Conservation (phyloP, 1,140 invertebrate species). For the Drosophila murphyi region DNA sequence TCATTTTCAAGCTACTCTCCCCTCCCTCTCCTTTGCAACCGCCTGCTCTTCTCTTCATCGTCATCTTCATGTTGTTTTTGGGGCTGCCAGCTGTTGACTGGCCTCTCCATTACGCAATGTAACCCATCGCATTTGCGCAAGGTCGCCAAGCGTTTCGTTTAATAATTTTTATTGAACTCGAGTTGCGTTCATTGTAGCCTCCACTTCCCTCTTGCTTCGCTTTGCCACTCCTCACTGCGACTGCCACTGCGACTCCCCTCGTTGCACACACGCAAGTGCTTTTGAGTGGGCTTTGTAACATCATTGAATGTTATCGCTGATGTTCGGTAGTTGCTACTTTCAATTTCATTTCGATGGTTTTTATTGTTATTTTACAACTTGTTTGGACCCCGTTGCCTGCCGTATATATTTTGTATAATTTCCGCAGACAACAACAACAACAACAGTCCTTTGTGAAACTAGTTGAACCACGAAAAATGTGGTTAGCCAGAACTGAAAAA, state of each 20-base stretch:
- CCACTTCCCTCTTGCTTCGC: background rate
- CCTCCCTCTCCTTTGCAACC: background rate
- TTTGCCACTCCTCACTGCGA: background rate
- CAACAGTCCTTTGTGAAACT: constrained; percentile 23
- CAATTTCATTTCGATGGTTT: constrained; percentile 77
- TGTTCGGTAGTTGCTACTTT: constrained; percentile 63
- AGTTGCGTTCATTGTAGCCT: constrained; percentile 20
- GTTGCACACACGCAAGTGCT: background rate
- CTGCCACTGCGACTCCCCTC: background rate
- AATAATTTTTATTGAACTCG: constrained; percentile 57
- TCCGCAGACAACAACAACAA: constrained; percentile 21
- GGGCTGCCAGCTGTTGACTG: constrained; percentile 28
- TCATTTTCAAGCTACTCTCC: constrained; percentile 1
- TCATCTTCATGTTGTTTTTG: constrained; percentile 14
- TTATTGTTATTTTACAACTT: constrained; percentile 80
- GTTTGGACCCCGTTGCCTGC: constrained; percentile 57
- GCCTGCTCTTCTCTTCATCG: background rate
- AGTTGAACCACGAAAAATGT: constrained; percentile 61
- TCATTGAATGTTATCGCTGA: constrained; percentile 36
- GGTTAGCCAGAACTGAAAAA: constrained; percentile 6
- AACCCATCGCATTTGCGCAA: constrained; percentile 68
- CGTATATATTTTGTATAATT: constrained; percentile 24
- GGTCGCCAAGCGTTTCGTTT: constrained; percentile 63
- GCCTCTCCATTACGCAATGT: constrained; percentile 65
- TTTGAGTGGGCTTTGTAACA: constrained; percentile 18